Conservation (phyloP, 2,797 vertebrate genomes). For the Notamacropus eugenii region DNA sequence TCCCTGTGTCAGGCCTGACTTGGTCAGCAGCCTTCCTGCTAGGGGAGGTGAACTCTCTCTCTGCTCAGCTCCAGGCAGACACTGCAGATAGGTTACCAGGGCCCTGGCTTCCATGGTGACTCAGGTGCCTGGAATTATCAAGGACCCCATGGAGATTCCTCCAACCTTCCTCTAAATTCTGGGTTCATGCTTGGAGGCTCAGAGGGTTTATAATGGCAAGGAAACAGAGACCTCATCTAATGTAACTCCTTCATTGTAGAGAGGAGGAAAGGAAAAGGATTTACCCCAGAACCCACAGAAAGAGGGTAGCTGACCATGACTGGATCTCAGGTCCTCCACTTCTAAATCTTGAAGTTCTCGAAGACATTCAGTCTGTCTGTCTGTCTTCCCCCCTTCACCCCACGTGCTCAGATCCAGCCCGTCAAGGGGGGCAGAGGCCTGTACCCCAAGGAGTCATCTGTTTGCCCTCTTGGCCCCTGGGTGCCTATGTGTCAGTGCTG, state of each 20-base stretch:
- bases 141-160: not conserved
- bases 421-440: constrained; percentile 19
- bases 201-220: not conserved
- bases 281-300: not conserved
- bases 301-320: not conserved
- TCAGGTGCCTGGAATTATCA: not conserved
- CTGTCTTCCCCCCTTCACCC: not conserved
- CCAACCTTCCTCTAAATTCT: not conserved
- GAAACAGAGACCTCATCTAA: not conserved
- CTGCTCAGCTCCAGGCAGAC: not conserved
- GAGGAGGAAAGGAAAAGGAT: not conserved
- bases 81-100: not conserved
- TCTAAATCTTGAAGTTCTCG: not conserved
- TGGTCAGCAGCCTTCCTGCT: not conserved
- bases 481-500: not conserved
- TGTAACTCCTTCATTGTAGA: not conserved
- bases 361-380: too few relatives aligned
- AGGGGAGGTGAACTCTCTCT: not conserved
- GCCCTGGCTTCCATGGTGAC: not conserved
- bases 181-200: not conserved
- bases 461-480: not conserved
- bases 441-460: not conserved
- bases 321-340: not conserved
- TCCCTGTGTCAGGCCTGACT: not conserved
- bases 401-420: not conserved